Percentiles rank a stretch among this genome's conserved stretches.
Evolutionary conservation across 92 coral and sea anemone genomes (phyloP).

Genomic region (Umimayanthus kanabou): DNA sequence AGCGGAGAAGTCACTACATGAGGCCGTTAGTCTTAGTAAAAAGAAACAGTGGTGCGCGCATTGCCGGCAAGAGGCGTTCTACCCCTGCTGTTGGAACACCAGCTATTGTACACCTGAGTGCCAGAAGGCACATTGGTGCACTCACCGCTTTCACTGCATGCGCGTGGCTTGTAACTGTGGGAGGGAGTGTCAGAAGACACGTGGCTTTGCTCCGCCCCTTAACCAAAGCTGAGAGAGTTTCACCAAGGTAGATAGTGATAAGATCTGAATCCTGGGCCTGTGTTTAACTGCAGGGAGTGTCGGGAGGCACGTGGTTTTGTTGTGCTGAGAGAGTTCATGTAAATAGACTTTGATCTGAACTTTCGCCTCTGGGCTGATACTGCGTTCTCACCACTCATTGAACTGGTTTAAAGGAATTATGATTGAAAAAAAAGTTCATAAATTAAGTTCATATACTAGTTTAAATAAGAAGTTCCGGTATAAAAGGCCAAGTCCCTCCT

Average conservation of each 20-base stretch:
- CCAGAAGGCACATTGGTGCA: conserved; percentile 93
- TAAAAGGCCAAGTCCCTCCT: no score
- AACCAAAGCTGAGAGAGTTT: conserved; percentile 32
- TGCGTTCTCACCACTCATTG: no score
- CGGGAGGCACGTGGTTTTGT: not conserved
- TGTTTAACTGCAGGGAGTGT: not conserved
- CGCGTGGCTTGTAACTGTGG: conserved; percentile 84
- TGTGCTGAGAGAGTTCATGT: not conserved
- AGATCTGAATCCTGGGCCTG: not conserved
- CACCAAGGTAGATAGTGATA: not conserved
- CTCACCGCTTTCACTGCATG: conserved; percentile 89
- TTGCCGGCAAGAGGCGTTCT: conserved; percentile 87
- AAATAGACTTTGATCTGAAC: not conserved
- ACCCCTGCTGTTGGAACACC: conserved; percentile 99
- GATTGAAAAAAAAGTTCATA: no score
- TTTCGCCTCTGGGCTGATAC: not conserved
- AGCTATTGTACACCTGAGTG: conserved; percentile 98
- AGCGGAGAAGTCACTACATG: conserved; percentile 73
- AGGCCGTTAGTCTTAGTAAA: conserved; percentile 72
- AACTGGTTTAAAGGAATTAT: no score
- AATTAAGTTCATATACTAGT: no score
- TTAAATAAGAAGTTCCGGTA: no score
- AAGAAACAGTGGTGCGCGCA: conserved; percentile 97
- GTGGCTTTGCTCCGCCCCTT: conserved; percentile 31
- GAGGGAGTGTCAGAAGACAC: conserved; percentile 56